Evolutionary conservation across 2,113 vertebrate species (phyloP), one percentile per base, ranked within the genome.

Genomic region (Gopherus flavomarginatus): DNA sequence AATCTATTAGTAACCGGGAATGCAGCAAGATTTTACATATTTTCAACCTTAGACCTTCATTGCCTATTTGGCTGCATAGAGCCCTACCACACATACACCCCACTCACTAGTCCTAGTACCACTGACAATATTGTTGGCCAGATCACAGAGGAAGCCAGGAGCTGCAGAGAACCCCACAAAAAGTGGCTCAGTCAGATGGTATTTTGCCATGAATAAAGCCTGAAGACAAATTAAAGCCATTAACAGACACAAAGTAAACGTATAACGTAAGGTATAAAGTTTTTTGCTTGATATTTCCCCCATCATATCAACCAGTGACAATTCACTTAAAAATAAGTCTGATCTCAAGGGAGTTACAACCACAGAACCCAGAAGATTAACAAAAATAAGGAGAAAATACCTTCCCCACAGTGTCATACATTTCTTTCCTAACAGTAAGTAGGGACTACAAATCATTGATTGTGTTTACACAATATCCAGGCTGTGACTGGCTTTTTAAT

Each of bases 391-490:
- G 42, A 42, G 42, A 42, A 42, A 42, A 42, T 42, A 42, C 42
- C 42, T 42, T 42, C 42, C 42, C 42, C 42, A 42, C 5, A 42
- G 42, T 42, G 42, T 42, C 42, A 42, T 42, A 42, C 42, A 42
- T 42, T 42, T 42, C 42, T 42, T 42, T 42, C 42, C 42, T 42
- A 42, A 42, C 42, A 42, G 42, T 42, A 42, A 42, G 42, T 42
- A 44, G 86, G 94, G 35, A 52, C 85, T 96, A 69, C 57, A 47
- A 72, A 69, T 11, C 93, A 56, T 80, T 88, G 80, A 84, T 78
- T 57, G 11, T 31, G 56, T 88, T 84, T 92, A 47, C 78, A 89
- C 84, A 89, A 92, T 72, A 94, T 89, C 29, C 82, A 92, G 88
- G n/a, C 83, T 88, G 83, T n/a, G 94, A 81, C 13, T 22, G 14